phyloP scores from a whole-genome alignment of 2,888 invertebrate genomes.

The Automeris io region DNA sequence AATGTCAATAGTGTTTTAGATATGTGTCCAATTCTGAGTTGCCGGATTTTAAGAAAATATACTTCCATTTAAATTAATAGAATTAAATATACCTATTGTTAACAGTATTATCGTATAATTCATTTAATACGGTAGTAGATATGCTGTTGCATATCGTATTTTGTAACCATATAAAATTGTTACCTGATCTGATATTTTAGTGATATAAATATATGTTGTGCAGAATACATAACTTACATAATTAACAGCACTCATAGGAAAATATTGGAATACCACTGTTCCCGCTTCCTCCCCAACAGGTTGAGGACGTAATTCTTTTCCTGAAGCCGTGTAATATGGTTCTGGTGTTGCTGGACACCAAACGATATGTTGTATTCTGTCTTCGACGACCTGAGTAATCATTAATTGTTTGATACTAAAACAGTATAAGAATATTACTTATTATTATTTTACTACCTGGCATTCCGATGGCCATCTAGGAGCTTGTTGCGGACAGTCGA shows the following conservation, averaged over 20 bases:
- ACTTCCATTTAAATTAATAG: no score
- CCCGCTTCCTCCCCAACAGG: slow-evolving; percentile 92
- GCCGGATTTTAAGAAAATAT: no score
- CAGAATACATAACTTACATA: slow-evolving; percentile 90
- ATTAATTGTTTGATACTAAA: neutral
- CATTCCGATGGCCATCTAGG: slow-evolving; percentile 93
- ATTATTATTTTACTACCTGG: slow-evolving; percentile 76
- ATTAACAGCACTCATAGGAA: slow-evolving; percentile 90
- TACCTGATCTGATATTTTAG: no score
- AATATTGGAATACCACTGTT: slow-evolving; percentile 88
- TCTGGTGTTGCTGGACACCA: slow-evolving; percentile 85
- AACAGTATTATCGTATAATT: no score
- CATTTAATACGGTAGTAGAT: no score
- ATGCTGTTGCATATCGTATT: no score
- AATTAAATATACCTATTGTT: no score
- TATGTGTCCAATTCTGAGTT: no score
- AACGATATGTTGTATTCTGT: slow-evolving; percentile 86
- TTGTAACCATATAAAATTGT: no score
- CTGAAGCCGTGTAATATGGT: slow-evolving; percentile 86
- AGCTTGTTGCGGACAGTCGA: slow-evolving; percentile 85
- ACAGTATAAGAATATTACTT: neutral
- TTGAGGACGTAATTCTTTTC: slow-evolving; percentile 88
- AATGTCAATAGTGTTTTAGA: no score
- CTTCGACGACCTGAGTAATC: slow-evolving; percentile 83
- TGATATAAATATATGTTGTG: no score